These are phyloP conservation scores for Siderastrea siderea DNA, from an alignment of 92 coral and sea anemone species.

Conservation along the genomic window DNA sequence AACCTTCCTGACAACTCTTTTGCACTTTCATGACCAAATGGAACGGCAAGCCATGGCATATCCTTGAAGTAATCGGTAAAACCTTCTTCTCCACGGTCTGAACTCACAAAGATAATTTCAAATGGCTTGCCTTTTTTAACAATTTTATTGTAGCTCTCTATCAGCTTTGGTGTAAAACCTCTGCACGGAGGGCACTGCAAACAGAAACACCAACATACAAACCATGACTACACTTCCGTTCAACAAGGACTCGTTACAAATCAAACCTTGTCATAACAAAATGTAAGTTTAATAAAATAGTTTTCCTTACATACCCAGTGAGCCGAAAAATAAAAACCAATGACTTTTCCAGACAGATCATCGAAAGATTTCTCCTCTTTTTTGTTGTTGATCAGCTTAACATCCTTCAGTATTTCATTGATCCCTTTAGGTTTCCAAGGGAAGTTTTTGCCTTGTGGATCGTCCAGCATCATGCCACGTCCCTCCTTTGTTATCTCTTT, in stretches of 20 bases:
- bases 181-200: slow-evolving; percentile 98
- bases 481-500: slow-evolving; percentile 89
- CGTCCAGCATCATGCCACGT: slow-evolving; percentile 69
- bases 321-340: slow-evolving; percentile 95
- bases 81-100: slow-evolving; percentile 81
- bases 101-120: slow-evolving; percentile 89
- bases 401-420: slow-evolving; percentile 64
- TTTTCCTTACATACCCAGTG: slow-evolving; percentile 90
- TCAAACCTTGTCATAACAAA: too few relatives aligned
- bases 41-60: slow-evolving; percentile 95
- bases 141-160: slow-evolving; percentile 72
- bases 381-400: slow-evolving; percentile 64
- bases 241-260: too few relatives aligned
- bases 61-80: slow-evolving; percentile 80
- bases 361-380: slow-evolving; percentile 69
- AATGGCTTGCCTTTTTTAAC: slow-evolving; percentile 69
- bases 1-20: slow-evolving; percentile 68
- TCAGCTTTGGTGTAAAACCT: slow-evolving; percentile 86
- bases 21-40: slow-evolving; percentile 59
- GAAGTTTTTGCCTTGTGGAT: slow-evolving; percentile 80
- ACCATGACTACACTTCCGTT: neutral
- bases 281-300: too few relatives aligned
- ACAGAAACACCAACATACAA: neutral
- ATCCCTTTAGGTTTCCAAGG: slow-evolving; percentile 93
- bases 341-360: slow-evolving; percentile 85